These are phyloP conservation scores for Sander lucioperca DNA, from an alignment of 2,113 vertebrate species.

Conservation along the genomic window DNA sequence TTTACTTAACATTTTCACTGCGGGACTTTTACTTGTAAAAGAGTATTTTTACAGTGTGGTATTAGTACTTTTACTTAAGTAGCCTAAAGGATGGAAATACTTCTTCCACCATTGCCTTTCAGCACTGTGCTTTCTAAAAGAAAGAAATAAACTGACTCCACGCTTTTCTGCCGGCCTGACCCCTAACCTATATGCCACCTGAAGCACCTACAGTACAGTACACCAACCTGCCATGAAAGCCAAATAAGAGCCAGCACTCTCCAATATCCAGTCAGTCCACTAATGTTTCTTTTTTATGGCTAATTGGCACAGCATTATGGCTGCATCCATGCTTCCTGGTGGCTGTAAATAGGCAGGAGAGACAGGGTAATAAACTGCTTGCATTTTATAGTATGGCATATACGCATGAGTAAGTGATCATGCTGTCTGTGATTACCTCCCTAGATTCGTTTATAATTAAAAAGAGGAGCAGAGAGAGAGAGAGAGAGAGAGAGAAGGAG, in stretches of 20 bases:
- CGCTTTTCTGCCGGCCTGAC: not conserved
- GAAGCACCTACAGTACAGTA: not conserved
- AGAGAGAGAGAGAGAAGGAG: not conserved
- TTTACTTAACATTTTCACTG: too few relatives aligned
- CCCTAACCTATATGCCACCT: constrained; percentile 14
- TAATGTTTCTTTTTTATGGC: constrained; percentile 38
- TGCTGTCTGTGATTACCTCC: constrained; percentile 64
- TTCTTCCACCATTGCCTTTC: not conserved
- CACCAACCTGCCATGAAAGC: not conserved
- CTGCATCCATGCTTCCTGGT: constrained; percentile 31
- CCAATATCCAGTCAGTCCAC: constrained; percentile 14
- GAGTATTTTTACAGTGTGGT: too few relatives aligned
- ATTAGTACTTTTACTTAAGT: too few relatives aligned
- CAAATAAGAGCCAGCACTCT: not conserved
- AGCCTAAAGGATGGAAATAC: too few relatives aligned
- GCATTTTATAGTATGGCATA: constrained; percentile 32
- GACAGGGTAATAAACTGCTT: constrained; percentile 34
- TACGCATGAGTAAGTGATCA: constrained; percentile 53
- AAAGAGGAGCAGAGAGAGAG: constrained; percentile 41
- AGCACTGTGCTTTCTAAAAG: not conserved
- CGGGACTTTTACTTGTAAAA: too few relatives aligned
- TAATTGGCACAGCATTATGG: constrained; percentile 50
- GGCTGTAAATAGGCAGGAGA: constrained; percentile 40
- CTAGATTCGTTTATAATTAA: constrained; percentile 73
- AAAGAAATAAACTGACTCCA: constrained; percentile 6